Percentiles rank a stretch among this genome's conserved stretches.
These are phyloP conservation scores for Didymodactylos carnosus DNA, from an alignment of 2,888 invertebrate genomes.

Conservation along the genomic window DNA sequence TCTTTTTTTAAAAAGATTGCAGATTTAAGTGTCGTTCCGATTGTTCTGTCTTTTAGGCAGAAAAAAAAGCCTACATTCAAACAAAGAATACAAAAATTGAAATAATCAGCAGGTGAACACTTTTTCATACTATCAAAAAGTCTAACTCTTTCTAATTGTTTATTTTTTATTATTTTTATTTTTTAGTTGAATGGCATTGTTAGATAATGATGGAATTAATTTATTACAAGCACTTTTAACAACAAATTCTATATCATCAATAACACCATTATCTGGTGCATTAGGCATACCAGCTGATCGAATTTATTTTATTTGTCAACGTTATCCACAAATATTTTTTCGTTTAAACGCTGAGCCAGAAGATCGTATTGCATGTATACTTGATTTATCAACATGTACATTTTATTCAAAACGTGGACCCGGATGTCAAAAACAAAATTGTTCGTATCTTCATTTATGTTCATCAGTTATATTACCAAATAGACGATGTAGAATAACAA, in stretches of 20 bases:
- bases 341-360: not conserved
- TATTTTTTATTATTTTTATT: too few species aligned
- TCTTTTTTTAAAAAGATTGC: too few species aligned
- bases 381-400: not conserved
- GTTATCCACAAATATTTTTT: not conserved
- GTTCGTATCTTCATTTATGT: not conserved
- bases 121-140: too few species aligned
- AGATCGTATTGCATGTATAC: not conserved
- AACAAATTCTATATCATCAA: not conserved
- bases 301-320: not conserved
- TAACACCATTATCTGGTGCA: not conserved
- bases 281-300: not conserved
- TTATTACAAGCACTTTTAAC: not conserved
- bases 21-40: too few species aligned
- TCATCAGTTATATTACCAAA: not conserved
- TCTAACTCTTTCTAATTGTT: too few species aligned
- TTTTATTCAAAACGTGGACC: not conserved
- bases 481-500: not conserved
- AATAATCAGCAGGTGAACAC: too few species aligned
- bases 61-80: too few species aligned
- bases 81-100: too few species aligned
- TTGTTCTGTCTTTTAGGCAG: too few species aligned
- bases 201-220: not conserved
- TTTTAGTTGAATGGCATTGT: not conserved
- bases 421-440: not conserved